Evolutionary conservation across 2,113 vertebrate species (phyloP).

Genomic region (Hydropotes inermis): DNA sequence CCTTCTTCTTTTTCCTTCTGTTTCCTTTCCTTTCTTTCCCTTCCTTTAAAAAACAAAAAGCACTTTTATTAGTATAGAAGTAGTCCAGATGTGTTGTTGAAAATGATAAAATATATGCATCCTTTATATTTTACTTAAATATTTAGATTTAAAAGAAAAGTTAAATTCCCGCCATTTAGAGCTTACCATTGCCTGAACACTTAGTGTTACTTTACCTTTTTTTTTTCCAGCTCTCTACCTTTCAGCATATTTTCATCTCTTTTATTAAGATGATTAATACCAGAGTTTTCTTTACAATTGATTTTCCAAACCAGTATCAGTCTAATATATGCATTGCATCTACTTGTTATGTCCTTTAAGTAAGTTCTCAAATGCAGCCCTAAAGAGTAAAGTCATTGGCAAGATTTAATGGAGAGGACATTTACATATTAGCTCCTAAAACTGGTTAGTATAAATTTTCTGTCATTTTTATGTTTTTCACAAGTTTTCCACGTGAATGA

Average conservation of each 20-base stretch:
- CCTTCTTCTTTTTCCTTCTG: not conserved
- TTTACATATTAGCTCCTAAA: not conserved
- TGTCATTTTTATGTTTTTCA: conserved; percentile 9
- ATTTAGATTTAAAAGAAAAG: not conserved
- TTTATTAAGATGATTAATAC: not conserved
- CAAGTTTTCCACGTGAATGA: not conserved
- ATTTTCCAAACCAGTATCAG: not conserved
- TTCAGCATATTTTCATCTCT: not conserved
- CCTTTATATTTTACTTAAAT: not conserved
- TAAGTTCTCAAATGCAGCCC: not conserved
- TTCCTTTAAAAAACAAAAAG: not conserved
- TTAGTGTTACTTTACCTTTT: not conserved
- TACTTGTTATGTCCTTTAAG: not conserved
- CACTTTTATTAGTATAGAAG: not conserved
- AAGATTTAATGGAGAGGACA: not conserved
- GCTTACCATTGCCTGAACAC: not conserved
- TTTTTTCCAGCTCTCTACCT: not conserved
- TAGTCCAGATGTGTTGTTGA: not conserved
- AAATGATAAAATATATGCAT: not conserved
- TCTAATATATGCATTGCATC: not conserved
- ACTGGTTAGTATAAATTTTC: conserved; percentile 20
- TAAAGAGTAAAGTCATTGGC: not conserved
- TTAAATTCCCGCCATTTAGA: not conserved
- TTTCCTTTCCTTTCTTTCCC: not conserved
- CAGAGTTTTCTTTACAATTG: not conserved